Evolutionary conservation across 2,113 vertebrate genomes (phyloP).

Genomic region (Potamarius usumacintae): DNA sequence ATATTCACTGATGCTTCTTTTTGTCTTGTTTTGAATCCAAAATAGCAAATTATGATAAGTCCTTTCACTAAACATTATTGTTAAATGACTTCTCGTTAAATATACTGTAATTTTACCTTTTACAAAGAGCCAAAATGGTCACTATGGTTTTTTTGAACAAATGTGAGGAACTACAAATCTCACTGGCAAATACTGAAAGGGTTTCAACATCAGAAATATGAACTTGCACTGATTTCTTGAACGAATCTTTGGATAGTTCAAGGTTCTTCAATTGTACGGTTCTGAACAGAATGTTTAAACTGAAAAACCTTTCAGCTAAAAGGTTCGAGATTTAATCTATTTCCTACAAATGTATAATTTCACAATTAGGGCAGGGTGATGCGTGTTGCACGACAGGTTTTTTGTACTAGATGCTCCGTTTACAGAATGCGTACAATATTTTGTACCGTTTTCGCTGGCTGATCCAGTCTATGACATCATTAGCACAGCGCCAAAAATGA

Average conservation of each 20-base stretch:
- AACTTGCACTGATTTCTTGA: neutral
- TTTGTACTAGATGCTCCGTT: too few relatives aligned
- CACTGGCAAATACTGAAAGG: neutral
- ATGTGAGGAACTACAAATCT: neutral
- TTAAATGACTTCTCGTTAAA: neutral
- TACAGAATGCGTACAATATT: too few relatives aligned
- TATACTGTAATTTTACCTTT: neutral
- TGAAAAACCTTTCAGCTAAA: neutral
- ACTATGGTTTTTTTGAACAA: too few relatives aligned
- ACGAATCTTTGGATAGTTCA: neutral
- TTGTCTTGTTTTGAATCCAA: neutral
- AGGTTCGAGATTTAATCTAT: neutral
- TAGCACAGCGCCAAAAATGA: too few relatives aligned
- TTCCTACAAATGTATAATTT: neutral
- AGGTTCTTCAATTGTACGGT: neutral
- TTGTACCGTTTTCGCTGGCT: too few relatives aligned
- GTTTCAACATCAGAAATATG: neutral
- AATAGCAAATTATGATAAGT: neutral
- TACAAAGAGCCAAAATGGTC: neutral
- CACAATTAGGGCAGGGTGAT: neutral
- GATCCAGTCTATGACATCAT: too few relatives aligned
- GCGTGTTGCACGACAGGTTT: too few relatives aligned
- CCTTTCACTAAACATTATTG: neutral
- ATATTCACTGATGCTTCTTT: neutral
- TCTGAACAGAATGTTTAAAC: neutral